Base-by-base conservation (phyloP, 2,888 invertebrate species). In the Xiphydria camelus region DNA sequence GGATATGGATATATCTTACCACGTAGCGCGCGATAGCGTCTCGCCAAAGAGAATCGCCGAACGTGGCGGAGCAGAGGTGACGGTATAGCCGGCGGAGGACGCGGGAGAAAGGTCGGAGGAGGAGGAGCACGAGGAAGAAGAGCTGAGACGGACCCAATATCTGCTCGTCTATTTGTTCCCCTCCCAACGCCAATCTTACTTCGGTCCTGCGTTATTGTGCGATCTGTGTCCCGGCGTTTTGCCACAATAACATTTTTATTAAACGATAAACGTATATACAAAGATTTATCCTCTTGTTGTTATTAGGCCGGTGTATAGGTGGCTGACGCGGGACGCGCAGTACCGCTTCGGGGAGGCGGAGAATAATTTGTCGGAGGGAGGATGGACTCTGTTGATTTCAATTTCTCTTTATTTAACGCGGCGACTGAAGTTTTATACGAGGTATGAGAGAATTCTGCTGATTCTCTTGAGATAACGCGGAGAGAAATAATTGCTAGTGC, bases 181-280 rank as follows among this genome's bases (percentile, higher is more conserved):
- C 48, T 49, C 48, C 45, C 22, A 33, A 25, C 29, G 18, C 25
- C 39, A 41, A 32, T 25, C 55, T 56, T 47, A 50, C 50, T 52
- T 40, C 43, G 23, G 38, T 45, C 35, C 45, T 41, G 47, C 49
- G 52, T 61, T 66, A 59, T 64, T 66, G 54, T 37, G 43, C 52
- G 46, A 51, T 49, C 42, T 47, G 55, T 47, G 53, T 55, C 51
- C 47, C 49, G 41, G 26, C 34, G 34, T 36, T 53, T 53, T 46
- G 29, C 53, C 57, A 59, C 62, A 62, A 64, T 66, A 65, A 66
- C 57, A 62, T 58, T 67, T 67, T 65, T 63, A 66, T 67, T 59
- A 59, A 64, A 66, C 61, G 65, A 61, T 61, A 59, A 57, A 58
- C 52, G 52, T 56, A 41, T 53, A 45, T 45, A 12, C n/a, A n/a